Conservation (phyloP, 2,113 vertebrate genomes). For the Misgurnus anguillicaudatus region DNA sequence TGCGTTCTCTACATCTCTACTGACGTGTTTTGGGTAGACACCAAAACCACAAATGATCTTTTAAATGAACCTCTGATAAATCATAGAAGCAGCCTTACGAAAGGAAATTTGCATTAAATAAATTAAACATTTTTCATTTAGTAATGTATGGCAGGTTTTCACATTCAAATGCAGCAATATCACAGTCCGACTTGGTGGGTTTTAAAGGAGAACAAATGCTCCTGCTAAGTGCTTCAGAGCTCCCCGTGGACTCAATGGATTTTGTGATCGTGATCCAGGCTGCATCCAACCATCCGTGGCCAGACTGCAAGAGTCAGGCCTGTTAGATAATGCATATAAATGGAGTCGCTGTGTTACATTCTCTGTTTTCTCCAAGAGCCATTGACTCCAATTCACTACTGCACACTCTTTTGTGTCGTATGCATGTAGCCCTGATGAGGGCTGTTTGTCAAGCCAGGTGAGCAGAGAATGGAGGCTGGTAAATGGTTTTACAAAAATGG, state of each 20-base stretch:
- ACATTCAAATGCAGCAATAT: slow-evolving; percentile 11
- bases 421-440: not conserved
- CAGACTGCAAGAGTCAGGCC: slow-evolving; percentile 22
- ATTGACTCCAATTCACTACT: slow-evolving; percentile 4
- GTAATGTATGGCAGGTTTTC: not conserved
- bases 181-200: slow-evolving; percentile 7
- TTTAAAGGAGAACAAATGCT: slow-evolving; percentile 13
- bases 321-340: slow-evolving; percentile 38
- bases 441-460: not conserved
- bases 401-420: not conserved
- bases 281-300: not conserved
- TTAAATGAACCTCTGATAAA: no score
- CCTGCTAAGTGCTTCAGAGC: slow-evolving; percentile 10
- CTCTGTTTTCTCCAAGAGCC: slow-evolving; percentile 21
- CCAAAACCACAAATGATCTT: no score
- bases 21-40: no score
- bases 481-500: not conserved
- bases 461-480: slow-evolving; percentile 7
- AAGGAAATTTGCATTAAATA: not conserved
- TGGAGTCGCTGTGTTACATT: not conserved
- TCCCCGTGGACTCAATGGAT: not conserved
- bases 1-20: no score
- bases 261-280: slow-evolving; percentile 8
- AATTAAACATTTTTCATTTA: not conserved
- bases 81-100: not conserved